Evolutionary conservation across 2,113 vertebrate species (phyloP).

Genomic region (cattle (Bos taurus)): DNA sequence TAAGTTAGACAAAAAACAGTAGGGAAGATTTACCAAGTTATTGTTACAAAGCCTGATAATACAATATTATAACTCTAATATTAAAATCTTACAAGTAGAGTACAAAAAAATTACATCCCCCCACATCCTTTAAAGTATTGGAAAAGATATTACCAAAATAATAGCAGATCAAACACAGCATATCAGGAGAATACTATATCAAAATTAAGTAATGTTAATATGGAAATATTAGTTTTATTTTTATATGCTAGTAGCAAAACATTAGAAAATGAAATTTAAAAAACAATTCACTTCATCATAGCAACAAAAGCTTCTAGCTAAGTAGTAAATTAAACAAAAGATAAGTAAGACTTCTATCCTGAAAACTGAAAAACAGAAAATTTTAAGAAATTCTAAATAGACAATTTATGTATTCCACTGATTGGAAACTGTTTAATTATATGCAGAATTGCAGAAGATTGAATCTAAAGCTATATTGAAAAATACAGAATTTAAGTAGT

Average conservation of each 20-base stretch:
- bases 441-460: background rate
- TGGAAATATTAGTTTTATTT: background rate
- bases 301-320: background rate
- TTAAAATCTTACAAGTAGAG: background rate
- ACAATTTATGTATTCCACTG: background rate
- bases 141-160: background rate
- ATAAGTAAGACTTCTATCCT: background rate
- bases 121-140: background rate
- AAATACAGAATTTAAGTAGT: background rate
- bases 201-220: background rate
- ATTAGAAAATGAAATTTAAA: background rate
- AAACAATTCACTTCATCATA: background rate
- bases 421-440: background rate
- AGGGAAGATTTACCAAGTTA: background rate
- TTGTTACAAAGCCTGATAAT: background rate
- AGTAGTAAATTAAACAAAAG: background rate
- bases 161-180: background rate
- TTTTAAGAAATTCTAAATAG: background rate
- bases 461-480: background rate
- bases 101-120: background rate
- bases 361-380: background rate
- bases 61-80: background rate
- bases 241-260: background rate
- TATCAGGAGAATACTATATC: background rate
- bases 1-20: background rate